A percentile compares a stretch with the other conserved stretches of the same genome.
Conservation (phyloP, 1,140 invertebrate species). For the Scaptomyza pallida region DNA sequence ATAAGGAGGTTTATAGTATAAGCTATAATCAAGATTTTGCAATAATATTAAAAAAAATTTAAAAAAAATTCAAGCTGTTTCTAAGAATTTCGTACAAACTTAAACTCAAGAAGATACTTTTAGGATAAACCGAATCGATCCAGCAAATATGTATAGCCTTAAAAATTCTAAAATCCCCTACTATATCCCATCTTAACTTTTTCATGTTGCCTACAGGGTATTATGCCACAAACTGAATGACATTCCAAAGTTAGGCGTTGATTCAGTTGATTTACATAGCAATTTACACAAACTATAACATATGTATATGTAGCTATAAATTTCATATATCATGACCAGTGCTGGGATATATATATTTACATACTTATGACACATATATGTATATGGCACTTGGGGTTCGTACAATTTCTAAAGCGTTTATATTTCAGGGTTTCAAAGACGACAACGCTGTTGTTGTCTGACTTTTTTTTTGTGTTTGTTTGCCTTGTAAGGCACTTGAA, state of each 20-base stretch:
- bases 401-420: conserved; percentile 48
- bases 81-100: too few relatives aligned
- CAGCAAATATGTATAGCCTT: too few relatives aligned
- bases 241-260: conserved; percentile 50
- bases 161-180: too few relatives aligned
- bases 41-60: too few relatives aligned
- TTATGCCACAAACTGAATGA: conserved; percentile 24
- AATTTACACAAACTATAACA: conserved; percentile 26
- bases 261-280: conserved; percentile 68
- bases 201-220: conserved; percentile 24
- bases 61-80: too few relatives aligned
- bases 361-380: conserved; percentile 32
- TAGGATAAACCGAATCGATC: too few relatives aligned
- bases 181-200: too few relatives aligned
- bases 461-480: not conserved
- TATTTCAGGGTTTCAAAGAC: conserved; percentile 24
- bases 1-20: too few relatives aligned
- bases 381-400: conserved; percentile 35
- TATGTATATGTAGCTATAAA: not conserved
- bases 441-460: not conserved
- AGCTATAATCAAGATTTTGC: too few relatives aligned
- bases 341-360: conserved; percentile 14
- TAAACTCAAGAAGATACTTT: too few relatives aligned
- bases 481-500: conserved; percentile 70
- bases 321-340: conserved; percentile 28